Conservation (phyloP, 2,113 vertebrate species). For the Corvus hawaiiensis region DNA sequence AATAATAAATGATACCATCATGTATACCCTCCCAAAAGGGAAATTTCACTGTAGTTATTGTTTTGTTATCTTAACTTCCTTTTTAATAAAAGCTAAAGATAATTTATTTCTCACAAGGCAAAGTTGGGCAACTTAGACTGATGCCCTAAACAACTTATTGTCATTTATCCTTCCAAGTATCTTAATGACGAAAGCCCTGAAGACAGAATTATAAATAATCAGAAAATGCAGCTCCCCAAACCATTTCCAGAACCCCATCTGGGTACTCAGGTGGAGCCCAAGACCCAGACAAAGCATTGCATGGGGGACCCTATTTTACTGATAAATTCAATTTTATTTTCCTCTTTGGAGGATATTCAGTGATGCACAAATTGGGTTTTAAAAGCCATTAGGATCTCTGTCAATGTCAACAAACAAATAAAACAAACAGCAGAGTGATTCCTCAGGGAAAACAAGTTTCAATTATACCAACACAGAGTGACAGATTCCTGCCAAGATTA, state of each 20-base stretch:
- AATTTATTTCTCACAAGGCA: constrained; percentile 5
- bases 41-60: not conserved
- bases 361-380: constrained; percentile 67
- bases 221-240: not conserved
- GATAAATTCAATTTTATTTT: constrained; percentile 65
- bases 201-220: not conserved
- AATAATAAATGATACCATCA: not conserved
- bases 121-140: not conserved
- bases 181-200: not conserved
- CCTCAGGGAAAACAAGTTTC: constrained; percentile 67
- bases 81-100: not conserved
- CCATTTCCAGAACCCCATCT: not conserved
- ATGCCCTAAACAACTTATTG: not conserved
- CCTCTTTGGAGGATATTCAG: constrained; percentile 63
- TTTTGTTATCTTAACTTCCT: constrained; percentile 8
- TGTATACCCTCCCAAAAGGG: not conserved
- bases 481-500: constrained; percentile 69
- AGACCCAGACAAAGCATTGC: constrained; percentile 8
- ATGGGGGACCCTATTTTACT: constrained; percentile 1
- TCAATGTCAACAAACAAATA: constrained; percentile 72
- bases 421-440: constrained; percentile 63
- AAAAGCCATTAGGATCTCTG: constrained; percentile 69
- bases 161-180: not conserved
- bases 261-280: not conserved
- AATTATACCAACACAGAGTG: constrained; percentile 59